These are phyloP conservation scores for Cossypha dichroa DNA, from an alignment of 2,797 vertebrate species.

Conservation along the genomic window DNA sequence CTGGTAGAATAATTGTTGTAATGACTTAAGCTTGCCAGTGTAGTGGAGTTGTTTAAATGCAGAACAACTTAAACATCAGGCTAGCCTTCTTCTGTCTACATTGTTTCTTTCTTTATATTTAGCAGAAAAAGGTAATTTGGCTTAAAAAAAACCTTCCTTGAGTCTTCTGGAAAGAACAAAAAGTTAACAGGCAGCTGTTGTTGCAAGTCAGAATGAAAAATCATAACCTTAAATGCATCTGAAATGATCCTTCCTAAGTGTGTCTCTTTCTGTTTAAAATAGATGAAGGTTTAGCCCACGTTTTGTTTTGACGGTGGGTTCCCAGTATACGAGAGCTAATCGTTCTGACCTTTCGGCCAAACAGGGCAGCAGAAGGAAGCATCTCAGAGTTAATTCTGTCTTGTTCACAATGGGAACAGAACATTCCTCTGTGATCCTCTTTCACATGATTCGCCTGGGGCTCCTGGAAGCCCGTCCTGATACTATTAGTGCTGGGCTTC, in stretches of 20 bases:
- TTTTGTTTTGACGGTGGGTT: conserved; percentile 76
- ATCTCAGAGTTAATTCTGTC: conserved; percentile 85
- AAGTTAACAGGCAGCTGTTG: conserved; percentile 41
- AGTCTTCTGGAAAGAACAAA: conserved; percentile 28
- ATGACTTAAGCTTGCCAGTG: conserved; percentile 62
- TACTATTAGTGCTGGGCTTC: conserved; percentile 79
- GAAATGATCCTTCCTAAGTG: conserved; percentile 2
- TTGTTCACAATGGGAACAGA: conserved; percentile 85
- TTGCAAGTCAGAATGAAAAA: background rate
- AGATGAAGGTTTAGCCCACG: conserved; percentile 55
- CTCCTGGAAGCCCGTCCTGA: conserved; percentile 83
- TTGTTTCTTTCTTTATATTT: background rate
- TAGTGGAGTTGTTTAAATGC: background rate
- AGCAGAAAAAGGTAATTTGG: background rate
- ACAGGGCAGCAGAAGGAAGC: conserved; percentile 79
- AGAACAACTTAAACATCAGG: conserved; percentile 48
- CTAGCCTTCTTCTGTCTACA: conserved; percentile 25
- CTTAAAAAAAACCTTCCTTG: background rate
- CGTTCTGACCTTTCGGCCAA: conserved; percentile 82
- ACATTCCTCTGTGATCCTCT: conserved; percentile 89
- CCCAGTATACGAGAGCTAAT: conserved; percentile 76
- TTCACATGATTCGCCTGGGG: conserved; percentile 84
- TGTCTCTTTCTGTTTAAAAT: conserved; percentile 54
- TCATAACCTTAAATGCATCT: conserved; percentile 16
- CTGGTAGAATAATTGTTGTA: conserved; percentile 68